A percentile compares a stretch with the other conserved stretches of the same genome.
These are phyloP conservation scores for Ailuropoda melanoleuca DNA, from an alignment of 2,113 vertebrate genomes.

Conservation along the genomic window DNA sequence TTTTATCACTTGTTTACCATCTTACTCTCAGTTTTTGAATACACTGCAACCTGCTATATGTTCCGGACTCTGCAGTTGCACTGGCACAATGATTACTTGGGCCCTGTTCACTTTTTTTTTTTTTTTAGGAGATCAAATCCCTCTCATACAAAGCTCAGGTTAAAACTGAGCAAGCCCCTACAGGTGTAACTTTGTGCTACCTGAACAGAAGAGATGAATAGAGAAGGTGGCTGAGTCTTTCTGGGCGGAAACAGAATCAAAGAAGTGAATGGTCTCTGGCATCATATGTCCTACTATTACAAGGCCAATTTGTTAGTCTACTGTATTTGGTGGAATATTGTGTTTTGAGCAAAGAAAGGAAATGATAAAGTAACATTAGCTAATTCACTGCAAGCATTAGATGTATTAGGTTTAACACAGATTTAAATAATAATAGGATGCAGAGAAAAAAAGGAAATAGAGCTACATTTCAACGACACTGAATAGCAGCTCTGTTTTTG, in stretches of 20 bases:
- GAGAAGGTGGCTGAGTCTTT: not conserved
- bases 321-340: conserved; percentile 42
- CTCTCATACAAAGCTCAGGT: conserved; percentile 47
- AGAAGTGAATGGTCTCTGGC: conserved; percentile 6
- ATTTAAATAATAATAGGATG: conserved; percentile 71
- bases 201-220: conserved; percentile 49
- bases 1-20: not conserved
- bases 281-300: conserved; percentile 59
- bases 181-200: not conserved
- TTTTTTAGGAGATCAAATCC: conserved; percentile 37
- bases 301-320: conserved; percentile 52
- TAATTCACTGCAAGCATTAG: conserved; percentile 41
- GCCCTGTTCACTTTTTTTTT: not conserved
- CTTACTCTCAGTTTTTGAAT: not conserved
- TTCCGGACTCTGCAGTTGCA: not conserved
- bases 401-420: conserved; percentile 62
- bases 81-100: not conserved
- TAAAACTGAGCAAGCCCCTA: not conserved
- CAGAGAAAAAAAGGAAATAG: conserved; percentile 51
- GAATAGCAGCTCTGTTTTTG: conserved; percentile 63
- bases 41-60: not conserved
- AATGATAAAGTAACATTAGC: not conserved
- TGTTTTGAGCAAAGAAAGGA: conserved; percentile 70
- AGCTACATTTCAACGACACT: conserved; percentile 53
- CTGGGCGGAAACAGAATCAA: conserved; percentile 52